These are phyloP conservation scores for Peromyscus melanophrys DNA, from an alignment of 2,797 vertebrate species.

Conservation along the genomic window DNA sequence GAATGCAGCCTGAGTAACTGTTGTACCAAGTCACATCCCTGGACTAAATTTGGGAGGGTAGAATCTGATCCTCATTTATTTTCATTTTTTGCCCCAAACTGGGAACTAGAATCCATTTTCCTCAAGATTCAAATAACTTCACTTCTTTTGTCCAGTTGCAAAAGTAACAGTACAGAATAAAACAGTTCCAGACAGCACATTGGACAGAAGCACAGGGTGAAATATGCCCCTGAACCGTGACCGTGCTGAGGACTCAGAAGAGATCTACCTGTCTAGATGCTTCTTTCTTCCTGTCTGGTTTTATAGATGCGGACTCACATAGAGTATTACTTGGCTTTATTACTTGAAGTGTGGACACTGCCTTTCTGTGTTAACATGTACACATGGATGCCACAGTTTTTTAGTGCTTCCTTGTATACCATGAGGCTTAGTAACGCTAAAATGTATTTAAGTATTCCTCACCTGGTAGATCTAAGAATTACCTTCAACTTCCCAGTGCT, in stretches of 20 bases:
- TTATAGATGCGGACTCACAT: neutral
- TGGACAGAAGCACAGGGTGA: neutral
- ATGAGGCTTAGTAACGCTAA: neutral
- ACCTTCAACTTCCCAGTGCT: neutral
- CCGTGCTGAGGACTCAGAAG: neutral
- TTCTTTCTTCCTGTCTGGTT: neutral
- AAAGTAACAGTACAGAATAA: neutral
- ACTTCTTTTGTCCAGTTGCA: neutral
- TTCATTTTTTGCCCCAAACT: neutral
- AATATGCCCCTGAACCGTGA: neutral
- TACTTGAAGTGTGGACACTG: neutral
- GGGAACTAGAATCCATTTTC: conserved; percentile 26
- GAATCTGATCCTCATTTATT: neutral
- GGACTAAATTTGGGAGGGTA: neutral
- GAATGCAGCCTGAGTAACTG: neutral
- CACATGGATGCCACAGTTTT: neutral
- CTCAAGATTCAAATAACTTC: conserved; percentile 64
- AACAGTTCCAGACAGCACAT: neutral
- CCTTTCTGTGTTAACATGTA: neutral
- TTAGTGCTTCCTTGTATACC: neutral
- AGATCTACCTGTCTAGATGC: neutral
- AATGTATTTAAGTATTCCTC: neutral
- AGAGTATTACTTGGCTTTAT: neutral
- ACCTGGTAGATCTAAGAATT: neutral
- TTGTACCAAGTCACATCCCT: neutral